A percentile compares a stretch with the other conserved stretches of the same genome.
Evolutionary conservation across 2,888 invertebrate genomes (phyloP).

Genomic region (Scelioninae gen. 2): DNA sequence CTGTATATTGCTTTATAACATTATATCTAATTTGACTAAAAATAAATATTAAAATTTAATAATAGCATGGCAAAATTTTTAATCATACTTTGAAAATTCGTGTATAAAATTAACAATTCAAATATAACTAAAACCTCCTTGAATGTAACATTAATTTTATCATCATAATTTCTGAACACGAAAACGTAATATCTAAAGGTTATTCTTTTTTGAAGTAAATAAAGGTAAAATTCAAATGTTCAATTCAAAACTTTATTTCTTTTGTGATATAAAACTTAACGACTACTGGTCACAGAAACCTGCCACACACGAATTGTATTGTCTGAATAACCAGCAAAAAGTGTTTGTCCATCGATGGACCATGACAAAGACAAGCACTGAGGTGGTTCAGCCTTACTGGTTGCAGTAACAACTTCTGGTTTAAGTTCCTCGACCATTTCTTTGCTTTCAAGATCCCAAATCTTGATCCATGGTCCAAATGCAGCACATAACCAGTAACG

Average conservation of each 20-base stretch:
- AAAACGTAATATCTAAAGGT: too few relatives aligned
- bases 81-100: too few relatives aligned
- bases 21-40: too few relatives aligned
- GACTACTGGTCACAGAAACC: slow-evolving; percentile 90
- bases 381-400: slow-evolving; percentile 92
- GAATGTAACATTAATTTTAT: too few relatives aligned
- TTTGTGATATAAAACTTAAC: slow-evolving; percentile 77
- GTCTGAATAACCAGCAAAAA: slow-evolving; percentile 99
- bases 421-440: slow-evolving; percentile 98
- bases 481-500: slow-evolving; percentile 99
- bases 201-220: too few relatives aligned
- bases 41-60: too few relatives aligned
- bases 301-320: slow-evolving; percentile 99
- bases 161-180: too few relatives aligned
- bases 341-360: slow-evolving; percentile 99
- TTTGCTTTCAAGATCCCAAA: slow-evolving; percentile 99
- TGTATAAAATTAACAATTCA: too few relatives aligned
- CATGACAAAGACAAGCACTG: slow-evolving; percentile 98
- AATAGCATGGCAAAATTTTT: too few relatives aligned
- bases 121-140: too few relatives aligned
- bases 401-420: slow-evolving; percentile 86
- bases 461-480: slow-evolving; percentile 97
- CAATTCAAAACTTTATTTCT: slow-evolving; percentile 62
- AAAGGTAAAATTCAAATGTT: slow-evolving; percentile 38
- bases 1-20: too few relatives aligned